Evolutionary conservation across 2,113 vertebrate species (phyloP).

Genomic region (Zapus hudsonius): DNA sequence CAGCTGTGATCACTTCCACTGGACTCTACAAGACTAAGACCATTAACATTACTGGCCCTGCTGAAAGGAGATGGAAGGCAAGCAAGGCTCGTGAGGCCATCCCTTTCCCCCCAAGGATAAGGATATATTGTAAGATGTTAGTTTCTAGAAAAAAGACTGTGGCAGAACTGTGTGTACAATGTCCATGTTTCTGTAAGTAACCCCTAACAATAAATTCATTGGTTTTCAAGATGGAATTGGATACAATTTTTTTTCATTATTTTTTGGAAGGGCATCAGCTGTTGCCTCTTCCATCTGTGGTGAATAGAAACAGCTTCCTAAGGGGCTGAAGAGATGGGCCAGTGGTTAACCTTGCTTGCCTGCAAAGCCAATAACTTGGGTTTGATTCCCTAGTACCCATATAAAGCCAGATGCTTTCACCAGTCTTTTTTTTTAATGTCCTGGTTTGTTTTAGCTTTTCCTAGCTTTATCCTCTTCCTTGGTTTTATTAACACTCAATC

Average conservation of each 20-base stretch:
- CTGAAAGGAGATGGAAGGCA: background rate
- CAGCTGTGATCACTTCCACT: background rate
- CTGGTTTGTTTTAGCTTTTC: background rate
- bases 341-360: too few relatives aligned
- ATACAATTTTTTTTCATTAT: too few relatives aligned
- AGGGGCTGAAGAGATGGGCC: too few relatives aligned
- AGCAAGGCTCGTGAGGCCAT: background rate
- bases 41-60: background rate
- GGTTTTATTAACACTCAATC: background rate
- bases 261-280: too few relatives aligned
- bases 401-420: background rate
- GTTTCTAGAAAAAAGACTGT: background rate
- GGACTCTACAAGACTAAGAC: background rate
- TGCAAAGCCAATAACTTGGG: too few relatives aligned
- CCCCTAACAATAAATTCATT: background rate
- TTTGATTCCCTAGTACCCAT: too few relatives aligned
- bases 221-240: too few relatives aligned
- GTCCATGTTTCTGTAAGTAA: background rate
- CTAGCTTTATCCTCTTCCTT: background rate
- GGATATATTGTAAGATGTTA: background rate
- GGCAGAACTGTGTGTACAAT: too few relatives aligned
- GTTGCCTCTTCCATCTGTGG: background rate
- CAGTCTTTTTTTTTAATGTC: slow-evolving; percentile 2
- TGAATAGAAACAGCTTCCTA: background rate
- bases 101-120: background rate